Evolutionary conservation across 2,113 vertebrate species (phyloP).

Genomic region (Cavia porcellus): DNA sequence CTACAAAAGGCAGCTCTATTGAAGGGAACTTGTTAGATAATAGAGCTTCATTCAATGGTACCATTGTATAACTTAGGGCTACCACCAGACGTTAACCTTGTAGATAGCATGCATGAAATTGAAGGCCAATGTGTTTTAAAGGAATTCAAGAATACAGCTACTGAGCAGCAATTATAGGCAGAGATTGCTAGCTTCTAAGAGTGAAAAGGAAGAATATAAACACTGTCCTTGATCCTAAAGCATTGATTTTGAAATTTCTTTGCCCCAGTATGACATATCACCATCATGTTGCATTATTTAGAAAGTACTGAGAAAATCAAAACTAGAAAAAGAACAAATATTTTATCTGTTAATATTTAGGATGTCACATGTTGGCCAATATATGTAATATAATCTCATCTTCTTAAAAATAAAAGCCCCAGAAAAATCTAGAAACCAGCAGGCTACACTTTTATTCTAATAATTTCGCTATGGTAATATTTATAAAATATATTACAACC

Average conservation of each 20-base stretch:
- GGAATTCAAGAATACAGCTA: constrained; percentile 45
- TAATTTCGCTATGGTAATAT: not conserved
- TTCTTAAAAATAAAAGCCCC: not conserved
- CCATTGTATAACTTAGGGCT: constrained; percentile 9
- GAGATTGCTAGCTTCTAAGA: not conserved
- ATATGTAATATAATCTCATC: not conserved
- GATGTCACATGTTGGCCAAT: not conserved
- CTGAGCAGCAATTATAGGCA: constrained; percentile 52
- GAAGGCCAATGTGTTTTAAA: not conserved
- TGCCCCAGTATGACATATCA: not conserved
- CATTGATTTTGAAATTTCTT: constrained; percentile 50
- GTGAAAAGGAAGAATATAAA: constrained; percentile 51
- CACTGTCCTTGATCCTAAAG: not conserved
- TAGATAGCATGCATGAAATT: not conserved
- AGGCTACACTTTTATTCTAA: not conserved
- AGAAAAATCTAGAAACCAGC: not conserved
- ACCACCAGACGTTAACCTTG: constrained; percentile 20
- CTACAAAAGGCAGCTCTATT: constrained; percentile 47
- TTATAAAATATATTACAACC: not conserved
- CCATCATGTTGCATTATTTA: constrained; percentile 21
- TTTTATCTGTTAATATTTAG: constrained; percentile 1
- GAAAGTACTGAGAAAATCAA: not conserved
- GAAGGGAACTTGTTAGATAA: constrained; percentile 63
- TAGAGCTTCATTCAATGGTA: constrained; percentile 52
- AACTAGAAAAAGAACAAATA: not conserved